Conservation (phyloP, 2,888 invertebrate species). For the Dryobota labecula region DNA sequence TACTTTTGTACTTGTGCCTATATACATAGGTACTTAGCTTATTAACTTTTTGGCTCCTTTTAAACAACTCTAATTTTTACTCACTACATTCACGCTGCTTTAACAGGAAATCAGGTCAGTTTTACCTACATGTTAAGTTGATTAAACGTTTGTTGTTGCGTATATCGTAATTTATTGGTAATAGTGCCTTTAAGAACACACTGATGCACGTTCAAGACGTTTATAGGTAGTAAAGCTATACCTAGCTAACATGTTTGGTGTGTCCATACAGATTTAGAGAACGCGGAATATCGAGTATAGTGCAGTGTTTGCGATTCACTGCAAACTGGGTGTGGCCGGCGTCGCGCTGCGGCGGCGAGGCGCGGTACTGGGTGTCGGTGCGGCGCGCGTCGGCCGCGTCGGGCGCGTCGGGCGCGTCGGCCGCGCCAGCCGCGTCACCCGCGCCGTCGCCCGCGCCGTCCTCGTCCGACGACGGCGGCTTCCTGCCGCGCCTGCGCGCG, state of each 20-base stretch:
- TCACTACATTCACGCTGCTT: slow-evolving; percentile 69
- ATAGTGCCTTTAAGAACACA: background rate
- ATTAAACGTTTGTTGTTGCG: background rate
- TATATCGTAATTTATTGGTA: background rate
- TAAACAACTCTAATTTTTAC: slow-evolving; percentile 36
- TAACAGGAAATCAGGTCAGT: slow-evolving; percentile 88
- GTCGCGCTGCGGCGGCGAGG: slow-evolving; percentile 91
- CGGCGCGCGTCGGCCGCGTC: slow-evolving; percentile 76
- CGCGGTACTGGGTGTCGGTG: slow-evolving; percentile 75
- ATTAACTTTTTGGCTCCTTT: background rate
- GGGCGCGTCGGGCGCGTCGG: slow-evolving; percentile 76
- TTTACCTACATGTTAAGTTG: background rate
- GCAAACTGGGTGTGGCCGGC: slow-evolving; percentile 94
- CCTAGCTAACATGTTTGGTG: slow-evolving; percentile 33
- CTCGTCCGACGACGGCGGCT: slow-evolving; percentile 96
- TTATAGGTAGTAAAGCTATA: background rate
- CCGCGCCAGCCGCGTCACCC: slow-evolving; percentile 75
- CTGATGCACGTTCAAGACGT: background rate
- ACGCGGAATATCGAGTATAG: slow-evolving; percentile 98
- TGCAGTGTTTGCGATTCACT: slow-evolving; percentile 90
- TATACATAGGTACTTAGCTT: background rate
- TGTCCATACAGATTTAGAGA: slow-evolving; percentile 94
- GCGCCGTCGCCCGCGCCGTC: slow-evolving; percentile 84
- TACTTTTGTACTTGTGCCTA: slow-evolving; percentile 68
- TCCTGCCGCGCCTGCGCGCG: slow-evolving; percentile 91